Base-by-base conservation (phyloP, 2,888 invertebrate species). In the Drosophila testacea region DNA sequence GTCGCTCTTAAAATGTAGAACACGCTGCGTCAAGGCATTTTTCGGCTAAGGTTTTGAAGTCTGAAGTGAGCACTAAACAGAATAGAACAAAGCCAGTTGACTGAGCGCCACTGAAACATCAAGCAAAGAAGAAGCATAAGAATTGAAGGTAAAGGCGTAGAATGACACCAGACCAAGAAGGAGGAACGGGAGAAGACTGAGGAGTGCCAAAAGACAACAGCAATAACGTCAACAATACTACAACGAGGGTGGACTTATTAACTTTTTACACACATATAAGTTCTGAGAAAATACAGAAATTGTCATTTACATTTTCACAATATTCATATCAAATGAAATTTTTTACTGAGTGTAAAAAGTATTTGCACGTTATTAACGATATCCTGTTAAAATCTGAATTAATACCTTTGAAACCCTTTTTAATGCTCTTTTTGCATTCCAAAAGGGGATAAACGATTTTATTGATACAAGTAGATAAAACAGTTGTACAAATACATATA, bases 1-100 rank as follows among this genome's bases (percentile, higher is more conserved):
- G 55, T 50, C 65, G 41, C 57, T 63, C 48, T 63, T 47, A 59
- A 69, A 84, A 79, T 73, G 73, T 77, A 50, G 69, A 77, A 73
- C 69, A 81, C 63, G 61, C 87, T 81, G 81, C 73, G 81, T 83
- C 73, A 78, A 83, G 87, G 66, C 62, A 74, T 46, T 75, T 64
- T 66, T 66, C 36, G 62, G 55, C 50, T 30, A 16, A 44, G 36
- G 61, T 28, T 38, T 32, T 46, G 6, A 7, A 32, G 42, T 48
- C 59, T 42, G 42, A 69, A 65, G 54, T 73, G 55, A 54, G 48
- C 36, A 41, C 22, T 36, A 54, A 61, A 52, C 9, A n/a, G 55
- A 62, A 46, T 7, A 10, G 52, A 32, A 44, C 13, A 44, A 60
- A 42, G 38, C 22, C 47, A 56, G 47, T 36, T 56, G 34, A 54